Evolutionary conservation across 37 sponge, comb jelly and placozoan species (phyloP).

Genomic region (Chondrilla cf. caribensis): DNA sequence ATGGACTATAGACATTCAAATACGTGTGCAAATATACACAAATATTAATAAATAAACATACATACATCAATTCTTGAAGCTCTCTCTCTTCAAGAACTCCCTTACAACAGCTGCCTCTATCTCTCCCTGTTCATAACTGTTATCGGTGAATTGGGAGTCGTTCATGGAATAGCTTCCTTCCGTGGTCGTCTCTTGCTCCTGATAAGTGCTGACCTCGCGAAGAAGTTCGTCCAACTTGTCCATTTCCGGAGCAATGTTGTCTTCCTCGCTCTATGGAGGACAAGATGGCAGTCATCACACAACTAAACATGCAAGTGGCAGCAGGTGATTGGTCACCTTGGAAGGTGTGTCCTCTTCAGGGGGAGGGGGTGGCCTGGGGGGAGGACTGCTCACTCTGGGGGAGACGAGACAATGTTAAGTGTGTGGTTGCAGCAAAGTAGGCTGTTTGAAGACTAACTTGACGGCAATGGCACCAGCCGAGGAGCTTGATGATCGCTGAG

Average conservation of each 20-base stretch:
- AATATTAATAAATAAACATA: no score
- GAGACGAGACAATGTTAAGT: background rate
- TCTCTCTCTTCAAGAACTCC: slow-evolving; percentile 9
- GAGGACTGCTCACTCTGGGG: slow-evolving; percentile 11
- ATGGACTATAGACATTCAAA: no score
- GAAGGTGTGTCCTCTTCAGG: background rate
- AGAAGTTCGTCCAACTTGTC: slow-evolving; percentile 18
- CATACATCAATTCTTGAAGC: background rate
- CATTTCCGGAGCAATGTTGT: slow-evolving; percentile 3
- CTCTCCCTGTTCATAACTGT: background rate
- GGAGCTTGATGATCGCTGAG: background rate
- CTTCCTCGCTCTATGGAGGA: background rate
- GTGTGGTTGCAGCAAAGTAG: no score
- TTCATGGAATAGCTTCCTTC: background rate
- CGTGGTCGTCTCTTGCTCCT: background rate
- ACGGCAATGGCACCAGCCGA: background rate
- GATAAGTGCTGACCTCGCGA: background rate
- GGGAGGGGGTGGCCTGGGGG: background rate
- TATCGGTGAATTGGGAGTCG: background rate
- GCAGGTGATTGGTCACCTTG: no score
- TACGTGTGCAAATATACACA: no score
- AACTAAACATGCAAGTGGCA: no score
- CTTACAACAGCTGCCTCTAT: slow-evolving; percentile 8
- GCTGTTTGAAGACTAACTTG: background rate
- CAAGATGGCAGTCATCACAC: background rate